Conservation (phyloP, 2,113 vertebrate species). For the Plectropomus leopardus region DNA sequence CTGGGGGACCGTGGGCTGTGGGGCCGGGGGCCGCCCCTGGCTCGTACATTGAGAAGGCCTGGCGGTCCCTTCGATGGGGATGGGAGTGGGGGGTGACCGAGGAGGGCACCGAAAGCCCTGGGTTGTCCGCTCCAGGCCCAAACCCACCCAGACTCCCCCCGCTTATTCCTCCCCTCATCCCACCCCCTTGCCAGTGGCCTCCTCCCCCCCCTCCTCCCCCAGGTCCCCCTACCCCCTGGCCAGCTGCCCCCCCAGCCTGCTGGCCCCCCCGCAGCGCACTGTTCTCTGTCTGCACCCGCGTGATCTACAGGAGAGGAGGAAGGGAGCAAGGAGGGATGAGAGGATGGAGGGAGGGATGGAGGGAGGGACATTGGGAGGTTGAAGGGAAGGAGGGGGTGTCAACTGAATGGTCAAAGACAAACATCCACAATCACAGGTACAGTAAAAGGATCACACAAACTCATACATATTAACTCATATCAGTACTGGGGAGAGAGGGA, state of each 20-base stretch:
- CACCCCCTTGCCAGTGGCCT: conserved; percentile 76
- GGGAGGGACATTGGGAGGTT: conserved; percentile 70
- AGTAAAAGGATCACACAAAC: conserved; percentile 48
- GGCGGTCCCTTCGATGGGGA: conserved; percentile 90
- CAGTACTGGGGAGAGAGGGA: conserved; percentile 24
- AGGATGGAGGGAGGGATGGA: conserved; percentile 54
- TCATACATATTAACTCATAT: conserved; percentile 43
- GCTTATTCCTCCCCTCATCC: conserved; percentile 65
- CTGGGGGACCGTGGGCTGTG: conserved; percentile 89
- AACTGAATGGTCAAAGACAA: conserved; percentile 78
- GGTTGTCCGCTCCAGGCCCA: conserved; percentile 68
- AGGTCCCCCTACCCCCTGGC: conserved; percentile 75
- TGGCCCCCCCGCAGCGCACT: conserved; percentile 88
- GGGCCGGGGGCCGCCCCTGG: conserved; percentile 89
- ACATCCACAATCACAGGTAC: conserved; percentile 62
- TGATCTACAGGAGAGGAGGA: conserved; percentile 89
- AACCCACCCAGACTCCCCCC: conserved; percentile 61
- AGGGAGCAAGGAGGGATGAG: conserved; percentile 55
- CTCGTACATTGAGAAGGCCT: conserved; percentile 98
- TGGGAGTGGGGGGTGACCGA: conserved; percentile 68
- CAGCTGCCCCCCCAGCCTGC: conserved; percentile 82
- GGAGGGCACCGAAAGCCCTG: conserved; percentile 66
- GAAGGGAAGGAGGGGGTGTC: conserved; percentile 51
- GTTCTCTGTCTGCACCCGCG: conserved; percentile 98
- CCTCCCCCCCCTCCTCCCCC: conserved; percentile 75